Conservation (phyloP, 2,797 vertebrate species). For the Acrossocheilus wenchowensis region DNA sequence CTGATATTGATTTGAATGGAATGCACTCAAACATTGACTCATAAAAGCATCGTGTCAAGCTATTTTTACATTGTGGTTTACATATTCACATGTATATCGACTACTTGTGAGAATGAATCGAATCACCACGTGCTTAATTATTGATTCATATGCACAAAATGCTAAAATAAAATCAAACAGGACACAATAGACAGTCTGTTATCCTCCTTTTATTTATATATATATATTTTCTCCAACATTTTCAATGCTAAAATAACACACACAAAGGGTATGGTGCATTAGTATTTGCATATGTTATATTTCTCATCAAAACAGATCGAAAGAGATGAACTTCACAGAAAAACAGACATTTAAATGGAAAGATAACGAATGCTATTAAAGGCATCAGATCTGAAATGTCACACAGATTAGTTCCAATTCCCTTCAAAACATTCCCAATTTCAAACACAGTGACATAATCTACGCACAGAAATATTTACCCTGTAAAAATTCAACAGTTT, state of each 20-base stretch:
- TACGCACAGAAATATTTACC: constrained; percentile 3
- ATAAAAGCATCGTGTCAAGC: background rate
- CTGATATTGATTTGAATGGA: constrained; percentile 29
- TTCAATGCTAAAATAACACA: constrained; percentile 46
- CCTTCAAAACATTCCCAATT: constrained; percentile 36
- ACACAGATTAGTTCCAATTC: constrained; percentile 45
- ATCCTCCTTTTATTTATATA: constrained; percentile 46
- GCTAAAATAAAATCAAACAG: constrained; percentile 16
- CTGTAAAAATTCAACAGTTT: constrained; percentile 26
- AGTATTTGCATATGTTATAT: constrained; percentile 58
- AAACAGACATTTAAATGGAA: constrained; percentile 40
- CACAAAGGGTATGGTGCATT: constrained; percentile 55
- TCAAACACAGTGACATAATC: constrained; percentile 28
- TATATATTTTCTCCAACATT: constrained; percentile 23
- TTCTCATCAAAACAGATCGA: constrained; percentile 43
- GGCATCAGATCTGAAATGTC: constrained; percentile 35
- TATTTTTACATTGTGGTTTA: constrained; percentile 33
- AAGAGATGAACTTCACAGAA: constrained; percentile 41
- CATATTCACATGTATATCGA: background rate
- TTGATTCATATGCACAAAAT: background rate
- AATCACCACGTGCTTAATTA: background rate
- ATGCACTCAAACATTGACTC: constrained; percentile 25
- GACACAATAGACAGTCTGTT: constrained; percentile 30
- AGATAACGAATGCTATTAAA: constrained; percentile 48
- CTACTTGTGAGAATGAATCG: background rate